phyloP scores from a whole-genome alignment of 2,797 vertebrate genomes.

The Dendrocincla tyrannina region DNA sequence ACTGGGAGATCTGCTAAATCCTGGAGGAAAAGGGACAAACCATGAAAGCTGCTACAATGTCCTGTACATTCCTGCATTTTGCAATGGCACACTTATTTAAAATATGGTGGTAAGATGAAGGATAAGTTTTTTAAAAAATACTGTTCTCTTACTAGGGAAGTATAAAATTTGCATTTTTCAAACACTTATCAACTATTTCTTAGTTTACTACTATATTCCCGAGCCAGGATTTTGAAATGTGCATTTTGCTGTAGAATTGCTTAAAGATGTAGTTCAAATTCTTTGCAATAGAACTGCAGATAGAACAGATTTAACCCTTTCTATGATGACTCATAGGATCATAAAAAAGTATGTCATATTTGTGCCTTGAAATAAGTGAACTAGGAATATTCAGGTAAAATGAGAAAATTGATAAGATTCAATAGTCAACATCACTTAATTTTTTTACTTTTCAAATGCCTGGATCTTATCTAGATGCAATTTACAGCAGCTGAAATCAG shows the following conservation, averaged over 20 bases:
- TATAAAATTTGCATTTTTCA: background rate
- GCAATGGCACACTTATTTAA: background rate
- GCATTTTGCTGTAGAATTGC: background rate
- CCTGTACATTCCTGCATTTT: background rate
- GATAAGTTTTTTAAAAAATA: background rate
- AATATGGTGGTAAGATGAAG: background rate
- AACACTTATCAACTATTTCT: background rate
- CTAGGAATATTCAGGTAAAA: background rate
- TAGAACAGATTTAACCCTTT: background rate
- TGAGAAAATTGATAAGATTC: background rate
- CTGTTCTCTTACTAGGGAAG: background rate
- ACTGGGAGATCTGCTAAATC: constrained; percentile 19
- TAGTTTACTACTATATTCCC: background rate
- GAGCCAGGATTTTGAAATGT: background rate
- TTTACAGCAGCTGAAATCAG: background rate
- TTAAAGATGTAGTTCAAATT: background rate
- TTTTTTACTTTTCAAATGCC: background rate
- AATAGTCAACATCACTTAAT: background rate
- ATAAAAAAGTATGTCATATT: background rate
- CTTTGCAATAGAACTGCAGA: background rate
- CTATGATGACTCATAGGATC: background rate
- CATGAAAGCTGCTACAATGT: background rate
- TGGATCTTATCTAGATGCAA: background rate
- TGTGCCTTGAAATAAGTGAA: background rate
- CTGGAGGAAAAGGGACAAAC: constrained; percentile 1